Conservation (phyloP, 2,888 invertebrate genomes). For the Icerya purchasi region DNA sequence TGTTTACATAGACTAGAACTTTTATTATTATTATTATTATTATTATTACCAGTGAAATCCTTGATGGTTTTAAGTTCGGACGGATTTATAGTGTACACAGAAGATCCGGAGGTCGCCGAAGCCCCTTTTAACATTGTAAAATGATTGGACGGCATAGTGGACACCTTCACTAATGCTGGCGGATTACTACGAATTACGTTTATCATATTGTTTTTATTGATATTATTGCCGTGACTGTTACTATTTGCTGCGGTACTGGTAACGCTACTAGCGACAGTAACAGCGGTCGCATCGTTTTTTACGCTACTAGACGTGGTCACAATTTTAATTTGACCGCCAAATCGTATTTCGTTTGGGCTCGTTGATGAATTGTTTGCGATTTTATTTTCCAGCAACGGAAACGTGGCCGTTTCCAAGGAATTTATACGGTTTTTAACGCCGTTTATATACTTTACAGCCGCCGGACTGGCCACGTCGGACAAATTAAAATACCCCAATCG, state of each 20-base stretch:
- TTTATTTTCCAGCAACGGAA: slow-evolving; percentile 22
- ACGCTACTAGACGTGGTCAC: background rate
- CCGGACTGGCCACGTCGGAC: slow-evolving; percentile 46
- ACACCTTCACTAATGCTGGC: background rate
- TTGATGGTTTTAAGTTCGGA: background rate
- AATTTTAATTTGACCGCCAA: background rate
- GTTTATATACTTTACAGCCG: slow-evolving; percentile 54
- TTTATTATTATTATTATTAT: background rate
- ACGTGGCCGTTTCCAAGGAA: slow-evolving; percentile 38
- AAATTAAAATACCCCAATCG: slow-evolving; percentile 55
- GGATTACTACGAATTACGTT: background rate
- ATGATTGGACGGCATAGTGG: background rate
- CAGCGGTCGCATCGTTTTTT: background rate
- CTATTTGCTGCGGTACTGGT: background rate
- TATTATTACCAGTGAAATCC: background rate
- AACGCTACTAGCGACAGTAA: background rate
- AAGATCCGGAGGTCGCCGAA: no score
- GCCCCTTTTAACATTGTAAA: background rate
- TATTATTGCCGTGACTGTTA: background rate
- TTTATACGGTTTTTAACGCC: slow-evolving; percentile 55
- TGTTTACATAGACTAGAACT: background rate
- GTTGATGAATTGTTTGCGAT: background rate
- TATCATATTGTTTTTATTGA: background rate
- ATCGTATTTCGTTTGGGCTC: background rate
- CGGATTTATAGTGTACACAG: background rate